Evolutionary conservation across 2,113 vertebrate genomes (phyloP), one percentile per base, ranked within the genome.

Genomic region (Oostethus manadensis): DNA sequence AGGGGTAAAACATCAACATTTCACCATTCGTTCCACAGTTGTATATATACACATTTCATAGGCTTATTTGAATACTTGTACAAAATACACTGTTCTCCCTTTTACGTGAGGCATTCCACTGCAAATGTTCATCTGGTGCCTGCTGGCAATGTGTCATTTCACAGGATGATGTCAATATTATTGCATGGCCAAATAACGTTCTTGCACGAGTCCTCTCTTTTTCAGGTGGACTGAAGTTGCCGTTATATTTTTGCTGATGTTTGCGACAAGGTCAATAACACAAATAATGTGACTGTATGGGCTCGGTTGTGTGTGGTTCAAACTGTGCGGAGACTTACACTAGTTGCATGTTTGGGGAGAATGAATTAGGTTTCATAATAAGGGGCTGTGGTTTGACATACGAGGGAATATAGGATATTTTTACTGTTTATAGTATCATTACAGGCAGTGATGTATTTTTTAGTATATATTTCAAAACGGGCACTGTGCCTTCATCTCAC

Each of bases 31-130:
- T 82, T 79, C 79, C 67, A 63, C 60, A 68, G 51, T 71, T 78
- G 73, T 79, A 81, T 89, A 71, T 86, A 88, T 81, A 90, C 71
- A 78, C 77, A 83, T 42, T 42, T 14, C 10, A 82, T 82, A 86
- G 71, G 60, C 51, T 77, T 80, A 78, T 73, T 84, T 81, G 78
- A 79, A 86, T 87, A 88, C 79, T 84, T 85, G 74, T 86, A 88
- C 77, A 90, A 90, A 91, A 90, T 87, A 90, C 85, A 87, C 82
- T 75, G 75, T 85, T 86, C 76, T 83, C 82, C 79, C 75, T 87
- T 85, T 84, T 75, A 81, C 65, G 74, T 66, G 58, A 70, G 62
- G 56, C 23, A 23, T 51, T 9, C 20, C 13, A 48, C 11, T 9
- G 20, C 46, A 48, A 48, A 56, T 62, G 51, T 79, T 71, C 63